Evolutionary conservation across 2,888 invertebrate genomes (phyloP), one percentile per base, ranked within the genome.

Genomic region (Itoplectis maculator): DNA sequence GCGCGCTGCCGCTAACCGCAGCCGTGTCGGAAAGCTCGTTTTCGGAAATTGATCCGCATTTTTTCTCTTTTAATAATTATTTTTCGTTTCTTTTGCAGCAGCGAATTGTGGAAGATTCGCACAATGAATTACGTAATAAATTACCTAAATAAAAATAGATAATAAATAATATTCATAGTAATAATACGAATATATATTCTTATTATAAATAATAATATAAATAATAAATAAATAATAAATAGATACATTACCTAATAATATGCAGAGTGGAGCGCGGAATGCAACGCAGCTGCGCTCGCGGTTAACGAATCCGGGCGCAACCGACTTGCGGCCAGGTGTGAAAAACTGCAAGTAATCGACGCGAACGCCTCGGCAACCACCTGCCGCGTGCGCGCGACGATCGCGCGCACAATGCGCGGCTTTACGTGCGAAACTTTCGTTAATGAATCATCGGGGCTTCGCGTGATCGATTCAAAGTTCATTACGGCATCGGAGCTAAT

Each of bases 381-480:
- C 49, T 29, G 54, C 23, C 54, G n/a, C n/a, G n/a, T n/a, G n/a
- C n/a, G n/a, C n/a, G 23, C 23, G 51, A 40, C 13, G 51, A 20
- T 45, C 29, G 11, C 63, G 63, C 74, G 11, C 63, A 74, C 74
- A 74, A 74, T 74, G 75, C 7, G 11, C 15, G 23, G n/a, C n/a
- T n/a, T n/a, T n/a, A n/a, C 66, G 65, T 75, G 65, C 18, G 75
- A 66, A 75, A 75, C 54, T 75, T 54, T 66, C 45, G 13, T 75
- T 42, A 59, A 66, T 66, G 45, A 66, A 66, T 56, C 66, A 75
- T 56, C 13, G 51, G 13, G 23, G 29, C 29, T 75, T 47, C 66
- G 35, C 56, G 75, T 56, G 75, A 75, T 66, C 40, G 75, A 56
- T n/a, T 75, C 75, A 66, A 75, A 75, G 75, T 75, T 75, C 75